Evolutionary conservation across 2,113 vertebrate species (phyloP).

Genomic region (Siniperca knerii): DNA sequence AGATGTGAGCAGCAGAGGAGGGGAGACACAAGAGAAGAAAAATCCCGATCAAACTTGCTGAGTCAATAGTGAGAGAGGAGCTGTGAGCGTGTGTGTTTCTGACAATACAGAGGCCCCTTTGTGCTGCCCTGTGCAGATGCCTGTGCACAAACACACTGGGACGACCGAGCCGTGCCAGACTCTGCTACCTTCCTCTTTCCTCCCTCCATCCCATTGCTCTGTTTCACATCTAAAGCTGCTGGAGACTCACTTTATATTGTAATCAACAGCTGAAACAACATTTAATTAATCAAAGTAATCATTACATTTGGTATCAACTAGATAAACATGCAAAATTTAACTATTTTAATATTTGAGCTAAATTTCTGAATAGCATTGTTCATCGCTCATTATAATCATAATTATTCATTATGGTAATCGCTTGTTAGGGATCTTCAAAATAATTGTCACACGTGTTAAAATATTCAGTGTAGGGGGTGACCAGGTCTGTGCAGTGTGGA

Average conservation of each 20-base stretch:
- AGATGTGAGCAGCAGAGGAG: slow-evolving; percentile 35
- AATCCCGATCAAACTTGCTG: slow-evolving; percentile 72
- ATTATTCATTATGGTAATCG: not conserved
- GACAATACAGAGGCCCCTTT: slow-evolving; percentile 75
- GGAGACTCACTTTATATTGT: not conserved
- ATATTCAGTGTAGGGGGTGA: not conserved
- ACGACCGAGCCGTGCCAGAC: slow-evolving; percentile 72
- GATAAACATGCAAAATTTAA: not conserved
- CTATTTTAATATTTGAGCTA: not conserved
- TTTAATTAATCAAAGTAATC: not conserved
- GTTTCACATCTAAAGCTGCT: slow-evolving; percentile 33
- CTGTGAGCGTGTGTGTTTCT: slow-evolving; percentile 37
- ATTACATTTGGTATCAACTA: not conserved
- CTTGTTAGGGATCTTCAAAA: not conserved
- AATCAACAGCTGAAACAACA: slow-evolving; percentile 10
- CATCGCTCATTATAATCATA: not conserved
- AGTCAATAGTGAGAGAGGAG: slow-evolving; percentile 69
- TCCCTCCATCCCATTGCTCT: slow-evolving; percentile 34
- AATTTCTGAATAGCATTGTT: not conserved
- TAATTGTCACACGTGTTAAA: not conserved
- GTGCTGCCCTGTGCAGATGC: slow-evolving; percentile 72
- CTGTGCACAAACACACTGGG: slow-evolving; percentile 71
- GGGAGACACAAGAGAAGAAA: slow-evolving; percentile 55
- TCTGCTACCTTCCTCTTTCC: slow-evolving; percentile 46
- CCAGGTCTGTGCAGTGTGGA: too few relatives aligned